phyloP scores from a whole-genome alignment of 2,888 invertebrate genomes.

The Pristionchus fissidentatus region DNA sequence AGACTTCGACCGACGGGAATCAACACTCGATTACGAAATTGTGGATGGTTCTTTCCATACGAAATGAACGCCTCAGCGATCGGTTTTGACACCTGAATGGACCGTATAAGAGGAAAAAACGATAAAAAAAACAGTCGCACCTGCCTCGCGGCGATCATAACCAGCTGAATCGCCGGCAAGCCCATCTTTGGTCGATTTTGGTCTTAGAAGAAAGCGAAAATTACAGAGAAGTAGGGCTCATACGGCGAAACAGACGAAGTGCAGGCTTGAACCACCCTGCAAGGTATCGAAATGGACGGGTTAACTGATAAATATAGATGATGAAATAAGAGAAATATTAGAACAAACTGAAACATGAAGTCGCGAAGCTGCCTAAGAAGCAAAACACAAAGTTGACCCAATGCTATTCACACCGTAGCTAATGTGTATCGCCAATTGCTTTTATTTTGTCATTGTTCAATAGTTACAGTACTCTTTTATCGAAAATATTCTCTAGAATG shows the following conservation, averaged over 20 bases:
- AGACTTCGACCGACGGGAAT: slow-evolving; percentile 69
- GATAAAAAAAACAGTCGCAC: slow-evolving; percentile 25
- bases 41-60: slow-evolving; percentile 71
- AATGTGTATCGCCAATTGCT: too few relatives aligned
- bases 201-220: not conserved
- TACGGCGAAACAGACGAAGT: slow-evolving; percentile 8
- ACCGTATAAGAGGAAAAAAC: not conserved
- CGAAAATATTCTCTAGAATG: too few relatives aligned
- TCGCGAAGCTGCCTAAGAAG: too few relatives aligned
- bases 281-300: too few relatives aligned
- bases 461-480: too few relatives aligned
- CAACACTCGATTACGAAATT: slow-evolving; percentile 66
- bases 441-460: too few relatives aligned
- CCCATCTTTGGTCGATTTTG: slow-evolving; percentile 64
- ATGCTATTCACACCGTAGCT: too few relatives aligned
- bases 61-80: slow-evolving; percentile 67
- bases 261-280: too few relatives aligned
- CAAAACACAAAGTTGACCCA: too few relatives aligned
- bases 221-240: not conserved
- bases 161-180: slow-evolving; percentile 72
- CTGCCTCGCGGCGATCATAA: slow-evolving; percentile 74
- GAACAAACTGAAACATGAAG: too few relatives aligned
- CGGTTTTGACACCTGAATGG: slow-evolving; percentile 68
- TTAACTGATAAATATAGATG: too few relatives aligned
- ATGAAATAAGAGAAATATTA: too few relatives aligned